These are phyloP conservation scores for Gavialis gangeticus DNA, from an alignment of 2,113 vertebrate genomes.

Conservation along the genomic window DNA sequence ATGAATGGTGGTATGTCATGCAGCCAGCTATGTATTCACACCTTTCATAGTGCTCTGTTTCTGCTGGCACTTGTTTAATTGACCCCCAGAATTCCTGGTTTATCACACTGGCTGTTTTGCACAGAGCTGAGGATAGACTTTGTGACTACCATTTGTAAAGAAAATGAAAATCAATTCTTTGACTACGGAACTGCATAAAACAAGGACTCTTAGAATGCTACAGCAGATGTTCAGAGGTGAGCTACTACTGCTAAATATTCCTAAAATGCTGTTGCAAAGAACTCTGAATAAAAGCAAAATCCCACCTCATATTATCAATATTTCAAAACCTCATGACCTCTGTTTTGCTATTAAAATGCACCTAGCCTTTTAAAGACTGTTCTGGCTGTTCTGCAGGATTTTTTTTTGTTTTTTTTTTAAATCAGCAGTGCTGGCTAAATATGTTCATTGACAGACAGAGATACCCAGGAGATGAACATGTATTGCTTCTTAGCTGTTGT, in stretches of 20 bases:
- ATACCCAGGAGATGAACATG: not conserved
- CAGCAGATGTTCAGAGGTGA: not conserved
- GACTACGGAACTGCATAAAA: not conserved
- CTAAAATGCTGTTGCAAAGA: not conserved
- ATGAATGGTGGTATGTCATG: not conserved
- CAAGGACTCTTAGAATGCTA: not conserved
- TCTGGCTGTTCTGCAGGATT: not conserved
- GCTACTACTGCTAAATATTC: not conserved
- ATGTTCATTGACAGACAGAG: not conserved
- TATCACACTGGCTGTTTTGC: not conserved
- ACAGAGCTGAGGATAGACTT: not conserved
- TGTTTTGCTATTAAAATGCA: not conserved
- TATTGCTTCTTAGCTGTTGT: not conserved
- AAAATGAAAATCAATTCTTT: not conserved
- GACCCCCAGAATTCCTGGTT: not conserved
- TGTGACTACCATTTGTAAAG: not conserved
- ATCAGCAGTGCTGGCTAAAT: not conserved
- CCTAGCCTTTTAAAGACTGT: not conserved
- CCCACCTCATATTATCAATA: not conserved
- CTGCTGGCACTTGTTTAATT: accelerated
- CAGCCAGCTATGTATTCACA: not conserved
- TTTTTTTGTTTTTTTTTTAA: not conserved
- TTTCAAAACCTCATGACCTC: not conserved
- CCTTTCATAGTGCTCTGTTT: not conserved
- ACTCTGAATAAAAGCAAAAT: not conserved